Base-by-base conservation (phyloP, 2,113 vertebrate species). In the Camarhynchus parvulus region DNA sequence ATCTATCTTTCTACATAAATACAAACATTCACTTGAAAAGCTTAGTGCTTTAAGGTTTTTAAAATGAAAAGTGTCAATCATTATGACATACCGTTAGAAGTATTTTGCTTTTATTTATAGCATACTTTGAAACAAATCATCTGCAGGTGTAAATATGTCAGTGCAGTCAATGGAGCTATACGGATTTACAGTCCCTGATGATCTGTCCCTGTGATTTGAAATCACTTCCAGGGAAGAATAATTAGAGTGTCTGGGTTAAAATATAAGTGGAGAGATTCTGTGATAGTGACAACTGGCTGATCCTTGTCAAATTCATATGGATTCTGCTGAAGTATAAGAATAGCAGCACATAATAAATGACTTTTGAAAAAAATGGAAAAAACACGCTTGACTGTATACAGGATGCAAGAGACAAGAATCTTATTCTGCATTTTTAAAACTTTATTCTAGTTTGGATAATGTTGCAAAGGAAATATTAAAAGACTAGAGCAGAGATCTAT, bases 91-190 rank as follows among this genome's bases (percentile, higher is more conserved):
- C 23, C 61, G 49, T 69, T 90, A 33, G 12, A 73, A 88, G 31
- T 27, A 46, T 86, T 88, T 73, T 93, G 78, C 75, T 83, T 94
- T 88, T 86, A 85, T 93, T 95, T 93, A 80, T 42, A 80, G 20
- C 35, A 50, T n/a, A 33, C 59, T 77, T 94, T 64, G 75, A 80
- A 94, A 87, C 33, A 90, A 88, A 90, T 86, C n/a, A 85, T 83
- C 24, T 3, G 2, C 58, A 74, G 42, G 33, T 77, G 18, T 80
- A 92, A 94, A 80, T 83, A 67, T 90, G 25, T 61, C 70, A 76
- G 30, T 41, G 46, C 61, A 83, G n/a, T 49, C 79, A 88, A 35
- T 58, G 72, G 35, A 73, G 23, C 8, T 66, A 5, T 77, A 42
- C 2, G 8, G 61, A 83, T 89, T 74, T 89, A 83, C 55, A 35